Evolutionary conservation across 2,888 invertebrate genomes (phyloP), one percentile per base, ranked within the genome.

Genomic region (Lochmaea capreae): DNA sequence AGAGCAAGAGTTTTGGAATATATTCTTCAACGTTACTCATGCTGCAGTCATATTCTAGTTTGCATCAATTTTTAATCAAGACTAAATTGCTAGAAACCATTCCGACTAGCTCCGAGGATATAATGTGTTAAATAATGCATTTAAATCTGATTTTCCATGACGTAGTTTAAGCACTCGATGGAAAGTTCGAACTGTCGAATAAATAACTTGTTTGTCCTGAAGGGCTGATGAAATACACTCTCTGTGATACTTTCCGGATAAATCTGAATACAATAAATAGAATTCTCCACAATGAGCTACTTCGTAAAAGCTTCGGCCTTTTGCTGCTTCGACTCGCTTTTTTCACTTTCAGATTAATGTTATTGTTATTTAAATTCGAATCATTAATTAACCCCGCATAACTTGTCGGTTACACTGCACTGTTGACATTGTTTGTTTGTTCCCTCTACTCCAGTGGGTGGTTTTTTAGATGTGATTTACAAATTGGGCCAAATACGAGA

Each of bases 301-400:
- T 39, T 14, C 46, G 11, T 63, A 63, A 18, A 14, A 10, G 43
- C 18, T n/a, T 11, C 42, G 3, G n/a, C 42, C 3, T 39, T 39
- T 39, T 63, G 59, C 9, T 16, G 39, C 33, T 52, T 62, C 33
- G 71, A 59, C 11, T 49, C 67, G 52, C 67, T 73, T 70, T 74
- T 74, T 65, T 33, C 8, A 61, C 52, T 70, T 70, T 68, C 71
- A 78, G 77, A 79, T 79, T 77, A 79, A 79, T 77, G 76, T 77
- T 78, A 78, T 78, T 78, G 80, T 78, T 74, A 79, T 80, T 76
- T 75, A 79, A 76, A 80, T 78, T 76, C 46, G 22, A 65, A 67
- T 75, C 78, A 78, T 79, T 80, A 80, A 79, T 80, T 80, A 79
- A 76, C 71, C 67, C 62, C 74, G 54, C 62, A 67, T 61, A 74